Percentiles rank a stretch among this genome's conserved stretches.
phyloP scores from a whole-genome alignment of 2,113 vertebrate species.

The Thryonomys swinderianus region DNA sequence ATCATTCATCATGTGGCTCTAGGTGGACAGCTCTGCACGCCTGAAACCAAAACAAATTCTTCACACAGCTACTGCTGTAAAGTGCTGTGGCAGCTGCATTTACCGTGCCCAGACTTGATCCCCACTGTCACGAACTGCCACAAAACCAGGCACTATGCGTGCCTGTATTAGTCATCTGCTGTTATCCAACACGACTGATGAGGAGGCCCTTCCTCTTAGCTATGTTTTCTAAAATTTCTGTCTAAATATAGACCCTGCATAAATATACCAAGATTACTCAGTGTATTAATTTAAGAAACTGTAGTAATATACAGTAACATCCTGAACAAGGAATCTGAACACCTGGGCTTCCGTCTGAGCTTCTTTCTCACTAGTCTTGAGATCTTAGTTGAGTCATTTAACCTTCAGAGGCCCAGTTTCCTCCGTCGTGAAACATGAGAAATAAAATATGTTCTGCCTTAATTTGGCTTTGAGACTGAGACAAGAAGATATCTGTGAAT shows the following conservation, averaged over 20 bases:
- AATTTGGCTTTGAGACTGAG: not conserved
- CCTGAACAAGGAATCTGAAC: not conserved
- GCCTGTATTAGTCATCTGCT: not conserved
- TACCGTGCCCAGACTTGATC: not conserved
- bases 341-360: not conserved
- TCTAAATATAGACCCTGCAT: not conserved
- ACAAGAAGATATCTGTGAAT: not conserved
- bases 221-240: not conserved
- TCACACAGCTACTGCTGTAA: not conserved
- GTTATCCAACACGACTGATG: not conserved
- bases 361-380: not conserved
- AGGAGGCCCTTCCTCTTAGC: not conserved
- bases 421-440: not conserved
- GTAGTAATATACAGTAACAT: not conserved
- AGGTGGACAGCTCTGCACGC: not conserved
- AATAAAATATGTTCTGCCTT: not conserved
- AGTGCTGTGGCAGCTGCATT: rapidly evolving
- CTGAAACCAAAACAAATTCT: not conserved
- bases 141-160: not conserved
- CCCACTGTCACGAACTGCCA: rapidly evolving
- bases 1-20: not conserved
- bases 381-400: not conserved
- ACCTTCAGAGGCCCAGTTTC: not conserved
- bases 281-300: not conserved
- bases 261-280: not conserved